These are phyloP conservation scores for Tetramorium alpestre DNA, from an alignment of 1,140 invertebrate genomes.

Conservation along the genomic window DNA sequence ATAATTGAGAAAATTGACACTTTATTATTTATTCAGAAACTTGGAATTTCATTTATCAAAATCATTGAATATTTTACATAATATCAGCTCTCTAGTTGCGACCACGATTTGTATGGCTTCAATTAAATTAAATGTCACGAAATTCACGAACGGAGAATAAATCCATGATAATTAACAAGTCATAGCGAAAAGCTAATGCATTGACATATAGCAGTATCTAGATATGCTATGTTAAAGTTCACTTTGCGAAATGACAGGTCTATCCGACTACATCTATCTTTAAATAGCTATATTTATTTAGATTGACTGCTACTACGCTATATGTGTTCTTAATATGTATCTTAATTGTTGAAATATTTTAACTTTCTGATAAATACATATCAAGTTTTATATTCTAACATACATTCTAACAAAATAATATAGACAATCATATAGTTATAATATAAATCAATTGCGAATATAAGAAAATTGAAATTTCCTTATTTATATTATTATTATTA, in stretches of 20 bases:
- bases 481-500: background rate
- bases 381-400: background rate
- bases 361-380: background rate
- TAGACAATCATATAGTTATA: background rate
- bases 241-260: background rate
- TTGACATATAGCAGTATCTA: background rate
- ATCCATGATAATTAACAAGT: slow-evolving; percentile 31
- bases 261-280: background rate
- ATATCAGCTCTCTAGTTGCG: background rate
- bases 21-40: background rate
- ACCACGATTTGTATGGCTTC: background rate
- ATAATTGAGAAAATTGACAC: background rate
- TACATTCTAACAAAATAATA: slow-evolving; percentile 11
- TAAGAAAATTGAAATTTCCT: background rate
- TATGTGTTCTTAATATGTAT: background rate
- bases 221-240: background rate
- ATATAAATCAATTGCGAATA: background rate
- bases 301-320: background rate
- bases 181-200: slow-evolving; percentile 5
- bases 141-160: slow-evolving; percentile 14
- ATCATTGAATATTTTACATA: slow-evolving; percentile 21
- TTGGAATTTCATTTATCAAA: background rate
- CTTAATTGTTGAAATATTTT: background rate
- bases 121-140: slow-evolving; percentile 29
- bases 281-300: slow-evolving; percentile 7